Percentiles rank a stretch among this genome's conserved stretches.
phyloP scores from a whole-genome alignment of 1,140 invertebrate genomes.

The Cyphomyrmex costatus region DNA sequence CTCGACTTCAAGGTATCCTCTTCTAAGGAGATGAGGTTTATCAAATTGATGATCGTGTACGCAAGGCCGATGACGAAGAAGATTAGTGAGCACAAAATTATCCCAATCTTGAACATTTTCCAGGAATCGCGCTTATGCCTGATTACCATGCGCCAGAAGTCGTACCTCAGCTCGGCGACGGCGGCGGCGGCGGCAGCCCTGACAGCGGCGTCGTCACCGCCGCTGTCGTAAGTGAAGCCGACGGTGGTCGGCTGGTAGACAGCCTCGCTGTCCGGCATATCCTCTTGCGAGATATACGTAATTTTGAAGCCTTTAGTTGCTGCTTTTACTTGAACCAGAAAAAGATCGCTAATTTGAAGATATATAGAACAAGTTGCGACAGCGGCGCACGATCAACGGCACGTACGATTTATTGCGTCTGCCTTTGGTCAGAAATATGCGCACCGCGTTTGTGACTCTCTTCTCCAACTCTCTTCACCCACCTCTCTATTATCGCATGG shows the following conservation, averaged over 20 bases:
- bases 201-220: slow-evolving; percentile 78
- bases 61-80: slow-evolving; percentile 82
- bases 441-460: not conserved
- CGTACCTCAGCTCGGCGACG: slow-evolving; percentile 74
- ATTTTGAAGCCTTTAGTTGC: slow-evolving; percentile 4
- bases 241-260: slow-evolving; percentile 86
- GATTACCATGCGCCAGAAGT: slow-evolving; percentile 84
- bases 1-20: slow-evolving; percentile 46
- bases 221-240: slow-evolving; percentile 84
- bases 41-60: slow-evolving; percentile 82
- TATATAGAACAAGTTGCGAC: not conserved
- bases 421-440: not conserved
- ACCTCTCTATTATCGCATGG: not conserved
- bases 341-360: not conserved
- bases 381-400: not conserved
- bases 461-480: not conserved
- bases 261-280: slow-evolving; percentile 84
- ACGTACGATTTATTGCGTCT: not conserved
- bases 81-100: no score
- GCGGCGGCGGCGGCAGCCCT: slow-evolving; percentile 71
- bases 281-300: slow-evolving; percentile 60
- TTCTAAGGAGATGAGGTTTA: slow-evolving; percentile 78
- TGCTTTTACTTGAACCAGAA: not conserved
- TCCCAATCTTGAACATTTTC: no score
- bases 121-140: slow-evolving; percentile 84